phyloP scores from a whole-genome alignment of 2,888 invertebrate genomes.

The Synergus itoensis region DNA sequence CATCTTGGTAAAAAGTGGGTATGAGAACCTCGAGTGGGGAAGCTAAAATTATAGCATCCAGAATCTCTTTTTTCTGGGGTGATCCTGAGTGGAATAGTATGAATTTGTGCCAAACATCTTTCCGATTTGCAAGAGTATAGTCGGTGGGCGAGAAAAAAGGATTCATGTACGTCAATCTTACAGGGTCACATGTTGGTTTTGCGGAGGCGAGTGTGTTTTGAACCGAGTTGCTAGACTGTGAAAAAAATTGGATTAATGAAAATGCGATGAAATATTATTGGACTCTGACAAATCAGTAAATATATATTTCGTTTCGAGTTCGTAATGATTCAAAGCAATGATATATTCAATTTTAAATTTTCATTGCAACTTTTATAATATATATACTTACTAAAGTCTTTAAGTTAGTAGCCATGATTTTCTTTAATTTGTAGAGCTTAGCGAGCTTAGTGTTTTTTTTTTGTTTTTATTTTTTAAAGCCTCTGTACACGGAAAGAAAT shows the following conservation, averaged over 20 bases:
- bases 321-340: too few species aligned
- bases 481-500: too few species aligned
- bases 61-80: constrained; percentile 59
- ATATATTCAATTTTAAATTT: neutral
- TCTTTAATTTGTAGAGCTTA: neutral
- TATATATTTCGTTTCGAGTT: too few species aligned
- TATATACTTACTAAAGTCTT: neutral
- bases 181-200: constrained; percentile 59
- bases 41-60: constrained; percentile 63
- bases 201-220: neutral
- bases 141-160: constrained; percentile 65
- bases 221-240: neutral
- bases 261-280: neutral
- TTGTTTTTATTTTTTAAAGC: neutral
- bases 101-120: constrained; percentile 74
- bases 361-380: neutral
- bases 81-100: constrained; percentile 66
- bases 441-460: neutral
- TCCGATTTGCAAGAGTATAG: constrained; percentile 63
- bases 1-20: constrained; percentile 67
- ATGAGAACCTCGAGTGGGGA: constrained; percentile 68
- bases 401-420: neutral
- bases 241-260: neutral
- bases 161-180: constrained; percentile 66
- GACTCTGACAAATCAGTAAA: too few species aligned